Evolutionary conservation across 1,140 invertebrate genomes (phyloP), one percentile per base, ranked within the genome.

Genomic region (Drosophila sturtevanti): DNA sequence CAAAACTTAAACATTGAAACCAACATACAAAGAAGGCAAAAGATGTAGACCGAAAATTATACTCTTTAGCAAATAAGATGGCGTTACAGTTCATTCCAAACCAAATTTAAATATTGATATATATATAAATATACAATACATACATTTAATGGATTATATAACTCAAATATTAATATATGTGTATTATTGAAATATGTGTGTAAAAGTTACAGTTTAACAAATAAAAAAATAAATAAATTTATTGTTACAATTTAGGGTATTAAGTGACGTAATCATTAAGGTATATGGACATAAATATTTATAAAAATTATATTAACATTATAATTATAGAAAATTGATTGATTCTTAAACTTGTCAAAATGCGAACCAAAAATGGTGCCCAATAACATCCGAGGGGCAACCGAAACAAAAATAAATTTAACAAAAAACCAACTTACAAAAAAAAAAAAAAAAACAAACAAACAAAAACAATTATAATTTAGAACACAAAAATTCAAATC

Each of bases 281-380:
- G 71, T 89, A 89, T 89, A 74, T 89, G 84, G 84, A 89, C 80
- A 89, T 89, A 84, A 84, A 84, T 80, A 63, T 79, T 75, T 77
- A 77, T 35, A 66, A 31, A 65, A 52, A 21, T 22, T 52, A 59
- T 41, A 55, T 65, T 59, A 34, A 38, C 41, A 44, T 77, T 77
- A 89, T 64, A 77, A 79, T 69, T 73, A 77, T 16, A 61, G 72
- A 71, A 77, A 48, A 48, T 70, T 90, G 86, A 90, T 87, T 90
- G 87, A 90, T 90, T 90, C 87, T 90, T 87, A 80, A 90, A 90
- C 87, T 90, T 90, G 87, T 90, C 87, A 65, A 89, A 90, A 79
- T 72, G 79, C 81, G 86, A 90, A 90, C 85, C 59, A 71, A 71
- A 87, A 68, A 84, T 77, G 60, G 58, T 72, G 68, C 61, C 81